phyloP scores from a whole-genome alignment of 2,113 vertebrate genomes.

The Tympanuchus pallidicinctus region DNA sequence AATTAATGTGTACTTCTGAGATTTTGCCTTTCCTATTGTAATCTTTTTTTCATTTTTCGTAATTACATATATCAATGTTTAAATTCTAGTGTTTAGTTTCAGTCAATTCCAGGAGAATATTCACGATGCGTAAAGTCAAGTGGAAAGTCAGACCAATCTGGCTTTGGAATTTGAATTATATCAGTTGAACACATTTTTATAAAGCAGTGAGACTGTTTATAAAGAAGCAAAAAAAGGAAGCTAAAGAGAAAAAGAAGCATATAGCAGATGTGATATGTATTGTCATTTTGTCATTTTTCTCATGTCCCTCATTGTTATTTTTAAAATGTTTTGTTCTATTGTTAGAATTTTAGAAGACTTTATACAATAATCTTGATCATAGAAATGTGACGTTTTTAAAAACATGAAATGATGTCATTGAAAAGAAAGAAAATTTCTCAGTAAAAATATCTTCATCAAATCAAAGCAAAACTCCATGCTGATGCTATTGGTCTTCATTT shows the following conservation, averaged over 20 bases:
- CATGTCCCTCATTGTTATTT: constrained; percentile 28
- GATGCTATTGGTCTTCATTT: not conserved
- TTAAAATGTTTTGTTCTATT: constrained; percentile 30
- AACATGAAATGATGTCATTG: constrained; percentile 16
- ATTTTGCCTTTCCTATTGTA: not conserved
- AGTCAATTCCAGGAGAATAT: not conserved
- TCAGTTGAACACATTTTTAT: not conserved
- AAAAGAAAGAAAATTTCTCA: constrained; percentile 70
- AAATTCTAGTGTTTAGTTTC: not conserved
- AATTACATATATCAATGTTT: not conserved
- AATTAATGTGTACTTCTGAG: not conserved
- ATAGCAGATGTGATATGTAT: constrained; percentile 7
- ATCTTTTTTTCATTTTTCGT: not conserved
- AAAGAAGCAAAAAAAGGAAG: not conserved
- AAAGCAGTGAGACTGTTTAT: not conserved
- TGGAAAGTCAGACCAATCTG: not conserved
- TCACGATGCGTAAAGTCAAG: not conserved
- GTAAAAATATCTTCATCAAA: constrained; percentile 63
- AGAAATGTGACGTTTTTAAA: constrained; percentile 23
- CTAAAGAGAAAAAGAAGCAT: constrained; percentile 20
- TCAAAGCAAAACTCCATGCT: constrained; percentile 11
- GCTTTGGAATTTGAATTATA: not conserved
- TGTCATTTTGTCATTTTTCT: not conserved
- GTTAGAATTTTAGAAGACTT: constrained; percentile 21
- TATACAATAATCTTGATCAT: constrained; percentile 28